Evolutionary conservation across 35 echinoderm and acorn worm genomes (phyloP).

Genomic region (Lytechinus pictus): DNA sequence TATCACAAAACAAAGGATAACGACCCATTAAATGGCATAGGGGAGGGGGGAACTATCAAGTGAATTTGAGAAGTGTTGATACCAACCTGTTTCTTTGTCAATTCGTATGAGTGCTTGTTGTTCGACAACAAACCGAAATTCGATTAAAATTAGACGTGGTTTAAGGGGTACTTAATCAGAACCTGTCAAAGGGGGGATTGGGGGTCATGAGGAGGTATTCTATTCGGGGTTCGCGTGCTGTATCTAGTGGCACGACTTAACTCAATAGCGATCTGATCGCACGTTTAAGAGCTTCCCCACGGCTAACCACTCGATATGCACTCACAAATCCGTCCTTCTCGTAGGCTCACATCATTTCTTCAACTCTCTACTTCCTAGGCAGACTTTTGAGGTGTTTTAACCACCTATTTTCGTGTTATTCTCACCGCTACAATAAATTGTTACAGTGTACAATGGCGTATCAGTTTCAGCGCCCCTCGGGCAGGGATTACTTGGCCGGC

Average conservation of each 20-base stretch:
- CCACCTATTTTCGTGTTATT: constrained; percentile 59
- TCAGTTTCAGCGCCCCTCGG: constrained; percentile 24
- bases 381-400: constrained; percentile 54
- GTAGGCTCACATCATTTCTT: neutral
- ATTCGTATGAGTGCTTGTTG: constrained; percentile 13
- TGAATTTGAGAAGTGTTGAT: neutral
- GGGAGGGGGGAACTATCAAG: neutral
- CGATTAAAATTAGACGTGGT: constrained; percentile 24
- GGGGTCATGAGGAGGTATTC: neutral
- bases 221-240: constrained; percentile 27
- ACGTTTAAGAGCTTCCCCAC: constrained; percentile 24
- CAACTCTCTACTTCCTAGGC: neutral
- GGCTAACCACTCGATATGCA: neutral
- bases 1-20: neutral
- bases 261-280: constrained; percentile 36
- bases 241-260: constrained; percentile 37
- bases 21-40: neutral
- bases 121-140: constrained; percentile 32
- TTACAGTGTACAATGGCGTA: constrained; percentile 52
- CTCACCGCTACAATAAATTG: constrained; percentile 54
- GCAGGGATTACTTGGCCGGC: constrained; percentile 44
- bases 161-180: constrained; percentile 32
- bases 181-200: constrained; percentile 3
- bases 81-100: constrained; percentile 4
- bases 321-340: neutral